Conservation (phyloP, 92 coral and sea anemone species). For the Scolanthus callimorphus region DNA sequence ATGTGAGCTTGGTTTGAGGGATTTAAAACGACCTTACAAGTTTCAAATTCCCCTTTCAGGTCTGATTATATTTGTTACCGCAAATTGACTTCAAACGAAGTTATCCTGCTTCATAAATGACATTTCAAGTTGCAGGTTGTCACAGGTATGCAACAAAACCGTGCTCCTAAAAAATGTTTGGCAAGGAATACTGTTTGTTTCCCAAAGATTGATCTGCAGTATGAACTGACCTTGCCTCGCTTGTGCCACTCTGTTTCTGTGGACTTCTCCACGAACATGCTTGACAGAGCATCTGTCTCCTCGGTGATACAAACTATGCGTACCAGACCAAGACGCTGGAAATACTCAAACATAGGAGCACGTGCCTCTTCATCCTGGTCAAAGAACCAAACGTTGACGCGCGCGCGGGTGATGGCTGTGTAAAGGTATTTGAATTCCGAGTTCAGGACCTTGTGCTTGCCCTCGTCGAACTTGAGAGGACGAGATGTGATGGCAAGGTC, state of each 20-base stretch:
- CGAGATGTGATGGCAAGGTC: conserved; percentile 53
- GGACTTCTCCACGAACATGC: conserved; percentile 88
- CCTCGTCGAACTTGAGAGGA: conserved; percentile 75
- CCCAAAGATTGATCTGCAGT: too few species aligned
- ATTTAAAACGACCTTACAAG: too few species aligned
- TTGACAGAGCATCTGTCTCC: conserved; percentile 42
- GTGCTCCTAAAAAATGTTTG: too few species aligned
- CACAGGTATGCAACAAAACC: too few species aligned
- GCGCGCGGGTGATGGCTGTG: conserved; percentile 92
- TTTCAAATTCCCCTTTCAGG: too few species aligned
- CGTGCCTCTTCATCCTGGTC: conserved; percentile 89
- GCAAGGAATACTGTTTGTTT: too few species aligned
- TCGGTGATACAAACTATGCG: conserved; percentile 21
- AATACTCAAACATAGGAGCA: conserved; percentile 89
- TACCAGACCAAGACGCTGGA: conserved; percentile 67
- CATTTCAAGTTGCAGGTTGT: too few species aligned
- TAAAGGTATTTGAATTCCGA: conserved; percentile 87
- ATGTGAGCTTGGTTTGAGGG: too few species aligned
- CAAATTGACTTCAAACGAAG: too few species aligned
- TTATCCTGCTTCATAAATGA: too few species aligned
- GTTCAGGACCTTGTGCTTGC: conserved; percentile 81
- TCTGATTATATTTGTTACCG: too few species aligned
- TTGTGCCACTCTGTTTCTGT: conserved; percentile 70
- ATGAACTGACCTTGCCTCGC: conserved; percentile 44
- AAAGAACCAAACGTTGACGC: conserved; percentile 96